Evolutionary conservation across 1,140 invertebrate species (phyloP).

Genomic region (Listronotus oregonensis): DNA sequence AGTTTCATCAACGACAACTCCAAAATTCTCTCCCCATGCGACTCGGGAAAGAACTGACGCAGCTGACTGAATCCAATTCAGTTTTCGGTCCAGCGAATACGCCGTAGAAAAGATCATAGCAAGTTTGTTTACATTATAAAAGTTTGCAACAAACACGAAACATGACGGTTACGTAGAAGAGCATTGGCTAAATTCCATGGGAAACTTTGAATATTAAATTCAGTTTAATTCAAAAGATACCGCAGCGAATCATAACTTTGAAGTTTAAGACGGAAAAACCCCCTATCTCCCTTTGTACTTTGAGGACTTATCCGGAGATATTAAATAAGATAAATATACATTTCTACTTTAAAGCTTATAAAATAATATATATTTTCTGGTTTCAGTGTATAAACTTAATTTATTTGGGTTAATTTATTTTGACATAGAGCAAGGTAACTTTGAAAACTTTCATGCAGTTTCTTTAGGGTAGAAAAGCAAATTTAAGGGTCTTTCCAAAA

Average conservation of each 20-base stretch:
- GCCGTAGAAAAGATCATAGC: conserved; percentile 28
- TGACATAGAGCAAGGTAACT: too few relatives aligned
- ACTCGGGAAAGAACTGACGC: conserved; percentile 15
- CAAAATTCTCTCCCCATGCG: conserved; percentile 5
- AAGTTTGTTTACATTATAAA: conserved; percentile 35
- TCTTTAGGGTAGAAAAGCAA: too few relatives aligned
- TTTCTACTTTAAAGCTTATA: not conserved
- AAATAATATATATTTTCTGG: not conserved
- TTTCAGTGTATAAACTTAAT: not conserved
- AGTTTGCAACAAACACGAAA: conserved; percentile 36
- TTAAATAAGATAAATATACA: conserved; percentile 32
- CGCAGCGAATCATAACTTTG: conserved; percentile 34
- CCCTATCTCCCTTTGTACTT: conserved; percentile 17
- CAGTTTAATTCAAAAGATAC: conserved; percentile 36
- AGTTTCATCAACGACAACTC: conserved; percentile 7
- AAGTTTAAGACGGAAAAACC: conserved; percentile 26
- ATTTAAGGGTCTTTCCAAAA: too few relatives aligned
- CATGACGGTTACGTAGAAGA: conserved; percentile 23
- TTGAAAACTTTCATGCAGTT: too few relatives aligned
- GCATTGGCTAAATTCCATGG: conserved; percentile 7
- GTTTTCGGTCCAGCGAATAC: conserved; percentile 18
- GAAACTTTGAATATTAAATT: conserved; percentile 37
- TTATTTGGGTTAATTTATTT: too few relatives aligned
- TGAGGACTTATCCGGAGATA: conserved; percentile 25
- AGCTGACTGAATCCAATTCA: conserved; percentile 3